Conservation (phyloP, 1,140 invertebrate species). For the Bradynema listronoti region DNA sequence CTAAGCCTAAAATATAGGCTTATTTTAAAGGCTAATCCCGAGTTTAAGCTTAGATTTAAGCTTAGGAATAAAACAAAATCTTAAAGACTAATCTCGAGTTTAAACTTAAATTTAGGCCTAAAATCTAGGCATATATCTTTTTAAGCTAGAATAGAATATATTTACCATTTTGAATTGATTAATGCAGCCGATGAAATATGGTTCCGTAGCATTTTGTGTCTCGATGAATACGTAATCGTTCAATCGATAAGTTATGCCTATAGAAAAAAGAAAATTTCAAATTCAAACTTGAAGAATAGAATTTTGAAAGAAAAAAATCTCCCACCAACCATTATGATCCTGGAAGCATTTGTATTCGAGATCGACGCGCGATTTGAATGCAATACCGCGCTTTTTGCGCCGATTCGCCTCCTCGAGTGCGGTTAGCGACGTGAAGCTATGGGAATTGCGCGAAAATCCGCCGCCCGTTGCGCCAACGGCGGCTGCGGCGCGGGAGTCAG, state of each 20-base stretch:
- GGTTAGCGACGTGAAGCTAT: no score
- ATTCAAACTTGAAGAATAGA: background rate
- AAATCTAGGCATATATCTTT: background rate
- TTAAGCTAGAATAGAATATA: background rate
- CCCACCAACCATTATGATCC: constrained; percentile 17
- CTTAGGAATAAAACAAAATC: background rate
- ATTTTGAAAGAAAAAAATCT: background rate
- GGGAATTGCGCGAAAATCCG: no score
- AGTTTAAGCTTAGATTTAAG: background rate
- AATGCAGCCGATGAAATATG: constrained; percentile 22
- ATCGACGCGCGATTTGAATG: constrained; percentile 24
- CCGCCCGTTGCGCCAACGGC: no score
- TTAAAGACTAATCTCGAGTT: background rate
- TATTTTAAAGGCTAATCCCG: background rate
- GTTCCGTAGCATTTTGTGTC: constrained; percentile 11
- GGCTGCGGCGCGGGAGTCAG: no score
- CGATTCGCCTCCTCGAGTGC: no score
- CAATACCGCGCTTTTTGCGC: constrained; percentile 8
- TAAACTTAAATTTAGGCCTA: no score
- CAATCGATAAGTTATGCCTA: constrained; percentile 16
- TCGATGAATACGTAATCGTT: constrained; percentile 34
- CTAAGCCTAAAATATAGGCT: background rate
- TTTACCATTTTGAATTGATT: constrained; percentile 28
- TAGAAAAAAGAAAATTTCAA: background rate
- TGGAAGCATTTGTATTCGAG: constrained; percentile 30